Evolutionary conservation across 2,113 vertebrate genomes (phyloP).

Genomic region (Alligator mississippiensis): DNA sequence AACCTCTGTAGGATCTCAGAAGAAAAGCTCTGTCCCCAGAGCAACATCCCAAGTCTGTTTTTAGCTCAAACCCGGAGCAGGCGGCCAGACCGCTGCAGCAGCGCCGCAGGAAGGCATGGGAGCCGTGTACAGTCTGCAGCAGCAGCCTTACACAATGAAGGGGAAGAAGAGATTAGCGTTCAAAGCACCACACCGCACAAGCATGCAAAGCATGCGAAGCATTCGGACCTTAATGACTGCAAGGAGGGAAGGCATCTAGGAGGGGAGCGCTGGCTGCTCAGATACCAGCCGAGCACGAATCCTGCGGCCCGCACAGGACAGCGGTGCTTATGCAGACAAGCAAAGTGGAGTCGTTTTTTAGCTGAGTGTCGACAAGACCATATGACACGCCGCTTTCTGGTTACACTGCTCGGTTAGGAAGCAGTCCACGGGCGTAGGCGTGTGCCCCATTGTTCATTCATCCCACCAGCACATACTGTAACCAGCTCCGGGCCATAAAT

Average conservation of each 20-base stretch:
- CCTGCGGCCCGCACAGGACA: not conserved
- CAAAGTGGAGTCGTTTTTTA: too few species aligned
- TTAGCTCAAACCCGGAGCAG: too few species aligned
- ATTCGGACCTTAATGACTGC: not conserved
- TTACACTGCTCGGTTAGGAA: not conserved
- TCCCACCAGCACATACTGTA: fast-evolving
- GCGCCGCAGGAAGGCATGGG: not conserved
- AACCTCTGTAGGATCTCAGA: too few species aligned
- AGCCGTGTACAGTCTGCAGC: not conserved
- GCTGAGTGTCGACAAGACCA: too few species aligned
- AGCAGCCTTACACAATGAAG: not conserved
- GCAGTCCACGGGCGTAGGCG: not conserved
- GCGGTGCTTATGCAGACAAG: too few species aligned
- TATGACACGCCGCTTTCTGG: too few species aligned
- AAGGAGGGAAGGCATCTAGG: not conserved
- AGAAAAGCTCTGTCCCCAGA: too few species aligned
- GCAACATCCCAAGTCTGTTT: too few species aligned
- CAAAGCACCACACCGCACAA: not conserved
- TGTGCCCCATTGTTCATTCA: fast-evolving
- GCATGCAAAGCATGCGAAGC: not conserved
- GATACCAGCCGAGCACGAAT: not conserved
- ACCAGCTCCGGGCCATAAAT: fast-evolving
- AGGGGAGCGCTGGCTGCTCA: not conserved
- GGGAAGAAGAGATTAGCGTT: not conserved
- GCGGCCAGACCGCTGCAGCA: too few species aligned